Conservation (phyloP, 2,888 invertebrate genomes). For the Hypselothyrea guttata region DNA sequence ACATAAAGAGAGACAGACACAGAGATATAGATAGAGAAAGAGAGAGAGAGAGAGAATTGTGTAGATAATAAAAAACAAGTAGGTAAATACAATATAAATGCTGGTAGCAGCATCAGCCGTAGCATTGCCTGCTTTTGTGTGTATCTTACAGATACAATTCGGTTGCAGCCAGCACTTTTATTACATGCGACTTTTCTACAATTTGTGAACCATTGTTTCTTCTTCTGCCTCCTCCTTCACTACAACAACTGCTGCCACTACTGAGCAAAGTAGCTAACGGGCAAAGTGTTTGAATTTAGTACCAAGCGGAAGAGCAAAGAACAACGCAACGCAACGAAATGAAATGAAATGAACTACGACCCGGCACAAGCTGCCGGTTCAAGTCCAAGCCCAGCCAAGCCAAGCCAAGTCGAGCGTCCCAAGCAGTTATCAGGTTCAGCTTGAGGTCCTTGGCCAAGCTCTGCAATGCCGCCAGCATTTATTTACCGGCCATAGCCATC, state of each 20-base stretch:
- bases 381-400: slow-evolving; percentile 38
- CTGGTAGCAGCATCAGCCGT: slow-evolving; percentile 56
- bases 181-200: slow-evolving; percentile 75
- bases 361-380: slow-evolving; percentile 51
- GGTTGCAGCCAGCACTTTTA: slow-evolving; percentile 77
- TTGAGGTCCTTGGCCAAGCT: slow-evolving; percentile 26
- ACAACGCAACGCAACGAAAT: slow-evolving; percentile 43
- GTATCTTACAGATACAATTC: slow-evolving; percentile 75
- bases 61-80: slow-evolving; percentile 77
- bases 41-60: slow-evolving; percentile 56
- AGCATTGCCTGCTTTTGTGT: slow-evolving; percentile 32
- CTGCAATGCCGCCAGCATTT: slow-evolving; percentile 48
- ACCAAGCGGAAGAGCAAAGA: slow-evolving; percentile 76
- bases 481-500: slow-evolving; percentile 49
- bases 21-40: not conserved
- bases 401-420: slow-evolving; percentile 8
- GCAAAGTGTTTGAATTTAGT: slow-evolving; percentile 75
- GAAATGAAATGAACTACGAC: slow-evolving; percentile 70
- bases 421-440: slow-evolving; percentile 24
- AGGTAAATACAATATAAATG: slow-evolving; percentile 77
- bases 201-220: slow-evolving; percentile 73
- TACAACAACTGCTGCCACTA: slow-evolving; percentile 9
- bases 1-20: too few species aligned
- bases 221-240: not conserved
- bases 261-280: slow-evolving; percentile 43